Percentiles rank a stretch among this genome's conserved stretches.
Evolutionary conservation across 2,797 vertebrate species (phyloP).

Genomic region (Eulemur rubriventer): DNA sequence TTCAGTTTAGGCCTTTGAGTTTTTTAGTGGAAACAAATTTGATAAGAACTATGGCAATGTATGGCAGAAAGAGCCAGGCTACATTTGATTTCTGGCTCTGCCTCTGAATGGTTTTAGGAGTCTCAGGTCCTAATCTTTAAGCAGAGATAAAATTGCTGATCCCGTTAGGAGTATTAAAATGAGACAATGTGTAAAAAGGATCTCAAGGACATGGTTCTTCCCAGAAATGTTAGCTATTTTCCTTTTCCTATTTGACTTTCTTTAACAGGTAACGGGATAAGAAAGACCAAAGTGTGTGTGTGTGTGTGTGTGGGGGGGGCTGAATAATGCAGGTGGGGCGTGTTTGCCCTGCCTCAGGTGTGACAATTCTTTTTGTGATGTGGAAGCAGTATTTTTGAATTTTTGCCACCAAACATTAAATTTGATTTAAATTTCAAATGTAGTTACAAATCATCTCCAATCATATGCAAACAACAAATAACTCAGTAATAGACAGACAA

Average conservation of each 20-base stretch:
- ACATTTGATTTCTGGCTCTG: not conserved
- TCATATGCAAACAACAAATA: not conserved
- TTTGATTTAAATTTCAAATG: slow-evolving; percentile 2
- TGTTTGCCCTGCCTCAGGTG: not conserved
- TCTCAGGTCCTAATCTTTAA: slow-evolving; percentile 19
- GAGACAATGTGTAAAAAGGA: not conserved
- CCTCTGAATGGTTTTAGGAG: not conserved
- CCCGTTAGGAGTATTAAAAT: not conserved
- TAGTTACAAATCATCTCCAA: not conserved
- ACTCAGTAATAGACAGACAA: not conserved
- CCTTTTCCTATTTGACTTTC: not conserved
- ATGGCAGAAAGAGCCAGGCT: not conserved
- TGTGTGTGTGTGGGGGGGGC: not conserved
- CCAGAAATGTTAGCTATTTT: not conserved
- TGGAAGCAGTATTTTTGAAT: not conserved
- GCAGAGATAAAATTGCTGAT: slow-evolving; percentile 24
- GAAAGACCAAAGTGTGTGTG: not conserved
- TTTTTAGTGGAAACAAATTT: not conserved
- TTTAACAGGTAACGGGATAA: not conserved
- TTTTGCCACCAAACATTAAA: not conserved
- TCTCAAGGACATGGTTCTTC: slow-evolving; percentile 6
- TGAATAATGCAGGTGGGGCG: not conserved
- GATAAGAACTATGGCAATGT: not conserved
- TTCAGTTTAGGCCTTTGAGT: not conserved
- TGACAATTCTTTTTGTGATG: not conserved